These are phyloP conservation scores for Muscicapa comitata DNA, from an alignment of 2,797 vertebrate species.

Conservation along the genomic window DNA sequence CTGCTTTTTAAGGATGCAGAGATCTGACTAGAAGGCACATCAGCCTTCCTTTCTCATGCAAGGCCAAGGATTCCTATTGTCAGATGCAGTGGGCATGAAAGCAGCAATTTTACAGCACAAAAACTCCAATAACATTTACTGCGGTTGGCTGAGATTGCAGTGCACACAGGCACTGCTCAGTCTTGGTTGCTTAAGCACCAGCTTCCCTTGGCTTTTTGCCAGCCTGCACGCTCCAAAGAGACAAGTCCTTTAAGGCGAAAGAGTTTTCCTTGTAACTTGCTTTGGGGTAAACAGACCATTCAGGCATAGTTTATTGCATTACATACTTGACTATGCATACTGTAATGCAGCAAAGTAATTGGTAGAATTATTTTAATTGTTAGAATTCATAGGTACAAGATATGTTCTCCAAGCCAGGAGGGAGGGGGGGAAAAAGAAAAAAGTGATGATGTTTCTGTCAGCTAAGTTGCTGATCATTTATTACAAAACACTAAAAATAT, in stretches of 20 bases:
- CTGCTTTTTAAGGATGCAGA: conserved; percentile 60
- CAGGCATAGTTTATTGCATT: conserved; percentile 77
- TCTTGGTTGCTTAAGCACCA: conserved; percentile 80
- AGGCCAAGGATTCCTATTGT: conserved; percentile 80
- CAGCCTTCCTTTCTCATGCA: conserved; percentile 56
- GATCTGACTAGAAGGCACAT: conserved; percentile 71
- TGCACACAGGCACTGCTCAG: conserved; percentile 75
- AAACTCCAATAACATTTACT: conserved; percentile 84
- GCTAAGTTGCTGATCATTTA: conserved; percentile 17
- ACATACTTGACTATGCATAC: conserved; percentile 71
- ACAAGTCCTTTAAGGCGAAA: conserved; percentile 75
- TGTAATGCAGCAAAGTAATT: conserved; percentile 69
- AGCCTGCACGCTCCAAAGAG: conserved; percentile 73
- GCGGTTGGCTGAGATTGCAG: conserved; percentile 76
- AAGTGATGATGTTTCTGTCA: not conserved
- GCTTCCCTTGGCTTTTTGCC: conserved; percentile 79
- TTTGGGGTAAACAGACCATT: conserved; percentile 77
- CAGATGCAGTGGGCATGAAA: conserved; percentile 85
- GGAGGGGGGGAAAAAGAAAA: not conserved
- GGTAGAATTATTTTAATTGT: conserved; percentile 70
- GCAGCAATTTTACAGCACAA: conserved; percentile 87
- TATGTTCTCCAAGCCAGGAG: not conserved
- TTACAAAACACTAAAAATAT: conserved; percentile 22
- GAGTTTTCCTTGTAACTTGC: conserved; percentile 75
- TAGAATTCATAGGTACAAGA: conserved; percentile 64